phyloP scores from a whole-genome alignment of 2,888 invertebrate genomes.

The Eristalis arbustorum region DNA sequence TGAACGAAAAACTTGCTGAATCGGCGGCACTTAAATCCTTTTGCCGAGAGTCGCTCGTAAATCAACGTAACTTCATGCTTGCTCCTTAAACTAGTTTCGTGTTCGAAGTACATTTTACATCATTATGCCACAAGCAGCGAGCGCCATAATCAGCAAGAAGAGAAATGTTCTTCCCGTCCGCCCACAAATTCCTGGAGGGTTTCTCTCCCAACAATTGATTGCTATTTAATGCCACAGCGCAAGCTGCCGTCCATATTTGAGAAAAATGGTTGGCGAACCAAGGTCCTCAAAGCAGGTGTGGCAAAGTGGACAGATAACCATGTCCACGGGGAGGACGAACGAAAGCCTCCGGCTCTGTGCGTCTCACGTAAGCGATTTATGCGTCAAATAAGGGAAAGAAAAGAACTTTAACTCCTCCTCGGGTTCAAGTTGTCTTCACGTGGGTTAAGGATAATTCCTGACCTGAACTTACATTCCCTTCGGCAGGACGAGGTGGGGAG shows the following conservation, averaged over 20 bases:
- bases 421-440: constrained; percentile 54
- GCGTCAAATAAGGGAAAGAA: constrained; percentile 17
- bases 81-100: background rate
- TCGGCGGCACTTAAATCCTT: background rate
- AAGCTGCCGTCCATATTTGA: background rate
- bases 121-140: background rate
- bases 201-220: constrained; percentile 7
- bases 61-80: background rate
- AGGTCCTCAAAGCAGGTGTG: constrained; percentile 40
- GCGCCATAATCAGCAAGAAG: background rate
- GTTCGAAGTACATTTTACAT: background rate
- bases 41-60: background rate
- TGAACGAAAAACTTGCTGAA: background rate
- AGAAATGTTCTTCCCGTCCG: background rate
- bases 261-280: constrained; percentile 11
- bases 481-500: constrained; percentile 1
- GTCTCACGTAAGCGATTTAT: constrained; percentile 54
- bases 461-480: constrained; percentile 11
- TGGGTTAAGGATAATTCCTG: constrained; percentile 35
- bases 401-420: background rate
- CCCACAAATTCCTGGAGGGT: background rate
- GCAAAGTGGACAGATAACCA: constrained; percentile 23
- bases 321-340: too few species aligned
- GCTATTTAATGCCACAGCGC: constrained; percentile 21
- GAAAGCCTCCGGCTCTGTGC: constrained; percentile 7